Evolutionary conservation across 2,113 vertebrate species (phyloP).

Genomic region (Actenoides hombroni): DNA sequence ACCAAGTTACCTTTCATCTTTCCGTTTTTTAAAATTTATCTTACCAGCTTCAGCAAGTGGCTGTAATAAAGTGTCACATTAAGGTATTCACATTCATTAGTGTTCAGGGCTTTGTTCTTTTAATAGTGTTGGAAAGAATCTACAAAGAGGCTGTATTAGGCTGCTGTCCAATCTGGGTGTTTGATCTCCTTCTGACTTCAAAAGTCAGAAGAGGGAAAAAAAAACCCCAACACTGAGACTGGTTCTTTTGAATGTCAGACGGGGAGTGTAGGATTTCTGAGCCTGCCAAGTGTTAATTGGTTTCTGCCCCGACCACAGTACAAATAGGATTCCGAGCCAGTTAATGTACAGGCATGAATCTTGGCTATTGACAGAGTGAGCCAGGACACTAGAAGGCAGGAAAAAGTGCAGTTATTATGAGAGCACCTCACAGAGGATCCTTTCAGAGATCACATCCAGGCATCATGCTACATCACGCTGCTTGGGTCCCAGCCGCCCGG

Average conservation of each 20-base stretch:
- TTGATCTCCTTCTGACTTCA: constrained; percentile 74
- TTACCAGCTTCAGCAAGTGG: constrained; percentile 66
- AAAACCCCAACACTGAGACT: constrained; percentile 33
- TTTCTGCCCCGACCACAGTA: constrained; percentile 63
- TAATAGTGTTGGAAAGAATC: constrained; percentile 77
- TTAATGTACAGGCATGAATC: constrained; percentile 68
- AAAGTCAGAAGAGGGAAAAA: constrained; percentile 31
- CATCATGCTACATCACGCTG: neutral
- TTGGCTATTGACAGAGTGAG: constrained; percentile 63
- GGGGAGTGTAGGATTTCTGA: constrained; percentile 64
- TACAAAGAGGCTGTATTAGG: constrained; percentile 76
- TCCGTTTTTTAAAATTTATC: constrained; percentile 34
- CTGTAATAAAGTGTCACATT: constrained; percentile 67
- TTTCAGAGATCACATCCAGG: neutral
- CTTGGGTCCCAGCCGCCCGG: neutral
- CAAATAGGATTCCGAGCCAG: constrained; percentile 71
- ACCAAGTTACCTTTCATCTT: constrained; percentile 60
- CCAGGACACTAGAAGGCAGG: constrained; percentile 36
- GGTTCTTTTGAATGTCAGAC: constrained; percentile 74
- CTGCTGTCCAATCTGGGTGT: constrained; percentile 60
- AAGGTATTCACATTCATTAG: constrained; percentile 75
- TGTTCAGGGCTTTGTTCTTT: constrained; percentile 74
- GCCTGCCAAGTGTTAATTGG: constrained; percentile 80
- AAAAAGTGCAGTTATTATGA: constrained; percentile 46
- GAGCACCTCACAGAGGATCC: constrained; percentile 16